These are phyloP conservation scores for Mastomys natalensis DNA, from an alignment of 2,113 vertebrate species.

Conservation along the genomic window DNA sequence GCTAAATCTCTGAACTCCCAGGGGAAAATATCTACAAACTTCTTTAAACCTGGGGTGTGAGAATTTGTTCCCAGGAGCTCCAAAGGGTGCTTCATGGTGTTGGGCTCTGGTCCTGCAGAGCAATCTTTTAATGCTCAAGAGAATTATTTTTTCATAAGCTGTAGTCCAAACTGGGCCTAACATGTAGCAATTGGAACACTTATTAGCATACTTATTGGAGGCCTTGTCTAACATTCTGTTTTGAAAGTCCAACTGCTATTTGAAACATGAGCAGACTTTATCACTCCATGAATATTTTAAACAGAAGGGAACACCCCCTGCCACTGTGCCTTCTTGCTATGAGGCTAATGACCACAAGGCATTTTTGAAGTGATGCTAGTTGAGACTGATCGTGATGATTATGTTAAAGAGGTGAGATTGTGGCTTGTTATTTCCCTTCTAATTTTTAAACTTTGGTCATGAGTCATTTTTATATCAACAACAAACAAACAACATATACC, in stretches of 20 bases:
- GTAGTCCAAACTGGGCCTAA: background rate
- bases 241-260: constrained; percentile 44
- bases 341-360: constrained; percentile 19
- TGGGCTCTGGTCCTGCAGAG: background rate
- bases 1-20: background rate
- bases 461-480: constrained; percentile 56
- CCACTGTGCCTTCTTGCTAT: background rate
- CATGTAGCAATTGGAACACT: background rate
- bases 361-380: background rate
- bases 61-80: background rate
- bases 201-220: constrained; percentile 6
- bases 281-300: constrained; percentile 55
- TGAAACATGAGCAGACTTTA: constrained; percentile 25
- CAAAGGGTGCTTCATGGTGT: rapidly evolving
- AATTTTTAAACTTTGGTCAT: constrained; percentile 44
- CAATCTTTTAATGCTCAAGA: constrained; percentile 5
- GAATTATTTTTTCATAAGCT: background rate
- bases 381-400: constrained; percentile 2
- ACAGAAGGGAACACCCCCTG: background rate
- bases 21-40: background rate
- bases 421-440: constrained; percentile 54
- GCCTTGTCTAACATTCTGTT: constrained; percentile 17
- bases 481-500: background rate
- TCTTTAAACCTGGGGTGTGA: background rate
- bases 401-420: background rate